Base-by-base conservation (phyloP, 2,888 invertebrate species). In the Ectobius pallidus region DNA sequence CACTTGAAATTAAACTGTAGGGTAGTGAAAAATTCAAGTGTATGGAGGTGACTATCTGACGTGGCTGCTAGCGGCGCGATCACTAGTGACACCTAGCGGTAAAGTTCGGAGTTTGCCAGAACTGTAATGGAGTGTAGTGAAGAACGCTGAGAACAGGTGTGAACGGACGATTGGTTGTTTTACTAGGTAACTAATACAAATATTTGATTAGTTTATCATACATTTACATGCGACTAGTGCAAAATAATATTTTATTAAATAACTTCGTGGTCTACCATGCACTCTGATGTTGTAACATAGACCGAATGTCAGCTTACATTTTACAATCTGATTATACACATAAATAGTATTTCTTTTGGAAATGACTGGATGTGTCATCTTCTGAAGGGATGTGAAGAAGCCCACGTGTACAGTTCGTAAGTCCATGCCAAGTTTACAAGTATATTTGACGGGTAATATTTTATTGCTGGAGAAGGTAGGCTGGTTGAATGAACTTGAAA, bases 21-120 rank as follows among this genome's bases (percentile, higher is more conserved):
- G n/a, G n/a, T n/a, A n/a, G n/a, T n/a, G n/a, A n/a, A n/a, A n/a
- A n/a, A n/a, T n/a, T n/a, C n/a, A n/a, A n/a, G n/a, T n/a, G n/a
- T n/a, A 39, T 6, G 39, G 6, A 39, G 39, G 39, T 14, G 14
- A 39, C 39, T 6, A 18, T 52, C 20, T 52, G 52, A 69, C 69
- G 72, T 69, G 69, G 69, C 46, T 46, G 42, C 20, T 52, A 22
- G 62, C 69, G 72, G 62, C 61, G 69, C 46, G 30, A 30, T 34
- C 2, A 25, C 7, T 73, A 70, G 55, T 73, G 49, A 65, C 73
- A 73, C 62, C 73, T 73, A 62, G 70, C 34, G 73, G 49, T 18
- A 44, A 20, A 30, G 44, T 42, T 32, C 9, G 52, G 32, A 65
- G 46, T 62, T 69, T 30, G 61, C 27, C n/a, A 46, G 62, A 62